phyloP scores from a whole-genome alignment of 2,888 invertebrate species.

The Lamellibrachia satsuma region DNA sequence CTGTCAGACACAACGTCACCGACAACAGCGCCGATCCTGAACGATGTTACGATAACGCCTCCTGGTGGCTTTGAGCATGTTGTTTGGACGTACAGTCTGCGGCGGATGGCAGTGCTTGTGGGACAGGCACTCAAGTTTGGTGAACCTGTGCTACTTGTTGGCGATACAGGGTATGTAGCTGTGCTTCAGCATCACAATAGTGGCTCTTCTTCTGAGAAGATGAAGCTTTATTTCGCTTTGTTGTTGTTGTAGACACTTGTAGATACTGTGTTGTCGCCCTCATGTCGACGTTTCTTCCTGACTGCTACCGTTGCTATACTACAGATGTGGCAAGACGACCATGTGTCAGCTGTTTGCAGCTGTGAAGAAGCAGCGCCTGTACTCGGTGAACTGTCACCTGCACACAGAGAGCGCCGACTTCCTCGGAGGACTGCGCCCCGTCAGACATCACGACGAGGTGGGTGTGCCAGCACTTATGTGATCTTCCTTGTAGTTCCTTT shows the following conservation, averaged over 20 bases:
- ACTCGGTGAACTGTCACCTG: constrained; percentile 96
- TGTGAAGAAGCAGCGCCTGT: constrained; percentile 71
- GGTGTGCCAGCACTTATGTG: background rate
- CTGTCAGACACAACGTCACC: constrained; percentile 73
- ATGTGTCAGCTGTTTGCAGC: constrained; percentile 88
- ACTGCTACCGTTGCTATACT: constrained; percentile 25
- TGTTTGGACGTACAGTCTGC: constrained; percentile 94
- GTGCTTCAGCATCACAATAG: background rate
- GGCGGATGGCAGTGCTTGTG: constrained; percentile 73
- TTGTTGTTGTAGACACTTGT: background rate
- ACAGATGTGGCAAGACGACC: constrained; percentile 93
- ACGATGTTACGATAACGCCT: constrained; percentile 19
- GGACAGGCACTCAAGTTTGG: constrained; percentile 84
- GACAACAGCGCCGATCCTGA: constrained; percentile 71
- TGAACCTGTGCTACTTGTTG: constrained; percentile 94
- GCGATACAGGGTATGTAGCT: constrained; percentile 83
- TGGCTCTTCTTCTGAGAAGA: too few species aligned
- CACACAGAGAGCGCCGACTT: constrained; percentile 98
- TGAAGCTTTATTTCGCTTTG: background rate
- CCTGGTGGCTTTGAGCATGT: constrained; percentile 75
- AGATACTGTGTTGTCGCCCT: background rate
- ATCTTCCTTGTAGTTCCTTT: background rate
- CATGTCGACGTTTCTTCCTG: background rate
- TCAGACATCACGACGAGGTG: constrained; percentile 71
- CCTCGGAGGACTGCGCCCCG: constrained; percentile 92